Evolutionary conservation across 1,140 invertebrate genomes (phyloP).

Genomic region (Reticulitermes speratus): DNA sequence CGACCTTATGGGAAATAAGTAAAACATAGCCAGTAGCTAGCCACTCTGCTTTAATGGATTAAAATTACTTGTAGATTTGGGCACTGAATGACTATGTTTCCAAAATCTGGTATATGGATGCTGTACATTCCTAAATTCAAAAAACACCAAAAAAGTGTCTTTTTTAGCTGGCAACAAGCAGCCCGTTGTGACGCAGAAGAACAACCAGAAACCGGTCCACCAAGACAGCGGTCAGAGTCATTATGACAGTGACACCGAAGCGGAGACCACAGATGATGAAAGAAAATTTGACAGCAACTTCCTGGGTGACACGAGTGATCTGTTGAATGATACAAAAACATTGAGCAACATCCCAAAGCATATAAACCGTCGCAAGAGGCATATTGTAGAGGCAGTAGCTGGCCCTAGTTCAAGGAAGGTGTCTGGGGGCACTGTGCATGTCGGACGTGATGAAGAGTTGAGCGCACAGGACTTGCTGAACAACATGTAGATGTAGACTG

Average conservation of each 20-base stretch:
- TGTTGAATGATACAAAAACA: neutral
- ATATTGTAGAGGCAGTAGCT: neutral
- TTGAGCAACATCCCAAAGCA: neutral
- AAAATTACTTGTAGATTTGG: too few relatives aligned
- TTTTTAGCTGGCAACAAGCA: too few relatives aligned
- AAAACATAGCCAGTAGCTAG: too few relatives aligned
- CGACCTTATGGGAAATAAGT: too few relatives aligned
- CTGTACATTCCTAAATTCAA: too few relatives aligned
- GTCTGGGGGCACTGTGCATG: neutral
- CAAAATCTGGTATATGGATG: too few relatives aligned
- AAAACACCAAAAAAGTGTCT: too few relatives aligned
- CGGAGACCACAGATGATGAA: neutral
- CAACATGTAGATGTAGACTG: neutral
- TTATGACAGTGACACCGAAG: neutral
- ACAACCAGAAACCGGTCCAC: neutral
- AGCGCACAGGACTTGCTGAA: neutral
- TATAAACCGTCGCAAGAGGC: neutral
- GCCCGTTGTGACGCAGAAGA: too few relatives aligned
- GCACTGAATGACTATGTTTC: too few relatives aligned
- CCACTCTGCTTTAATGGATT: too few relatives aligned
- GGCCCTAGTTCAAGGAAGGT: neutral
- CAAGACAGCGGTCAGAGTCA: neutral
- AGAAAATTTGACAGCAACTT: neutral
- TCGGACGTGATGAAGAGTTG: neutral
- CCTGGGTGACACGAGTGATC: neutral